A percentile compares a stretch with the other conserved stretches of the same genome.
phyloP scores from a whole-genome alignment of 2,888 invertebrate species.

The Polylopha cassiicola region DNA sequence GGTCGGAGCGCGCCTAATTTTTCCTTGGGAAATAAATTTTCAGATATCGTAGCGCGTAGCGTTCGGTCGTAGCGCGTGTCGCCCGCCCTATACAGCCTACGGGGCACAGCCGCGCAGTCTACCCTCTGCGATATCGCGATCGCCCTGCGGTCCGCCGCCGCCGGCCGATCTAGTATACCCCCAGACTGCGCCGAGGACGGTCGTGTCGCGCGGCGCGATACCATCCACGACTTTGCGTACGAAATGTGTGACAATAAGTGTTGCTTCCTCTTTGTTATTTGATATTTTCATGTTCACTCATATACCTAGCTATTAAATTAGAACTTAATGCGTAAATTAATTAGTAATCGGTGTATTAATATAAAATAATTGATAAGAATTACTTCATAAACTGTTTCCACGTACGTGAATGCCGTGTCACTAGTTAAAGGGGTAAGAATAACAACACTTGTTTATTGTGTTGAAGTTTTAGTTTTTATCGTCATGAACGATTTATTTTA shows the following conservation, averaged over 20 bases:
- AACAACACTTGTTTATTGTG: too few relatives aligned
- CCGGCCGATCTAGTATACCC: conserved; percentile 51
- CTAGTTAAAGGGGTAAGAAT: conserved; percentile 40
- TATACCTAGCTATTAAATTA: conserved; percentile 10
- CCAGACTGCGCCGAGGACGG: conserved; percentile 49
- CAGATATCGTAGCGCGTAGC: conserved; percentile 51
- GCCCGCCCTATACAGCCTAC: conserved; percentile 41
- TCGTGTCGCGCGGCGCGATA: conserved; percentile 50
- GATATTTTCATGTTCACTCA: conserved; percentile 41
- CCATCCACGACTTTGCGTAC: conserved; percentile 51
- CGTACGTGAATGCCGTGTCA: conserved; percentile 33
- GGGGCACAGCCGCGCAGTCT: conserved; percentile 12
- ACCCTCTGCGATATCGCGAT: conserved; percentile 41
- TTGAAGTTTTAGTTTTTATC: too few relatives aligned
- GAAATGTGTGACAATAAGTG: conserved; percentile 77
- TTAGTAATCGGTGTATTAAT: too few relatives aligned
- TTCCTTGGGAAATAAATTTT: conserved; percentile 57
- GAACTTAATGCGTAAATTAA: conserved; percentile 8
- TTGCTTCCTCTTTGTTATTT: conserved; percentile 70
- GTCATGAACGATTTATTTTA: too few relatives aligned
- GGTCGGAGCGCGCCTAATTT: conserved; percentile 61
- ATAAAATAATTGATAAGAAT: conserved; percentile 6
- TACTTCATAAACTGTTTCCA: conserved; percentile 19
- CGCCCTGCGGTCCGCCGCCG: conserved; percentile 16
- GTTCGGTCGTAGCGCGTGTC: conserved; percentile 42